Base-by-base conservation (phyloP, 2,797 vertebrate species). In the Phoebastria nigripes region DNA sequence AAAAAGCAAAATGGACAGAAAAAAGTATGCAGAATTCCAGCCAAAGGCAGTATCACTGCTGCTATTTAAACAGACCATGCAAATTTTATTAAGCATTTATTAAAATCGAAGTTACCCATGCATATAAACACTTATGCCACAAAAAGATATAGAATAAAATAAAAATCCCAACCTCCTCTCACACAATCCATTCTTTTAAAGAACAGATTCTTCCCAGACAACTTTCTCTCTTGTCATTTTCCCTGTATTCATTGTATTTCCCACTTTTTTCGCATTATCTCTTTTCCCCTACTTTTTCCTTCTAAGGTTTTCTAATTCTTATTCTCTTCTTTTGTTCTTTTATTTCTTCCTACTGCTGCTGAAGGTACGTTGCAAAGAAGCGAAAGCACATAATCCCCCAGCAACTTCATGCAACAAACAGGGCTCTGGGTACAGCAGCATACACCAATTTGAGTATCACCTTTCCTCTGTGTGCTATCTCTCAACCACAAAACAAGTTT, bases 1-100 rank as follows among this genome's bases (percentile, higher is more conserved):
- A 63, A 58, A 78, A 80, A 58, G 16, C 28, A 73, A 78, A 87
- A 85, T 2, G 7, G 55, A 55, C 35, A 74, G 18, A 70, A 22
- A 56, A 42, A 82, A 91, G 46, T 11, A 63, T 10, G 17, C 37
- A 54, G 41, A 42, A 59, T 63, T 83, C 25, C 31, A 92, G 41
- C 28, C 37, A 80, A 94, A 73, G n/a, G 22, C n/a, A 73, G n/a
- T 44, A 77, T 55, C 46, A 39, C 15, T 59, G 35, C 55, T 70
- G 56, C 47, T 86, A 67, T 56, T 82, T 63, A 87, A 83, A 92
- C 31, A 89, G 61, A 71, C 10, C 7, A 37, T 6, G 7, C 16
- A 81, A 78, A 67, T 61, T 90, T 77, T 83, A 78, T 63, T 77
- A 92, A 58, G 44, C 35, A 67, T 59, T 77, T 92, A 51, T 56